Evolutionary conservation across 2,888 invertebrate genomes (phyloP).

Genomic region (Dynastes tityus): DNA sequence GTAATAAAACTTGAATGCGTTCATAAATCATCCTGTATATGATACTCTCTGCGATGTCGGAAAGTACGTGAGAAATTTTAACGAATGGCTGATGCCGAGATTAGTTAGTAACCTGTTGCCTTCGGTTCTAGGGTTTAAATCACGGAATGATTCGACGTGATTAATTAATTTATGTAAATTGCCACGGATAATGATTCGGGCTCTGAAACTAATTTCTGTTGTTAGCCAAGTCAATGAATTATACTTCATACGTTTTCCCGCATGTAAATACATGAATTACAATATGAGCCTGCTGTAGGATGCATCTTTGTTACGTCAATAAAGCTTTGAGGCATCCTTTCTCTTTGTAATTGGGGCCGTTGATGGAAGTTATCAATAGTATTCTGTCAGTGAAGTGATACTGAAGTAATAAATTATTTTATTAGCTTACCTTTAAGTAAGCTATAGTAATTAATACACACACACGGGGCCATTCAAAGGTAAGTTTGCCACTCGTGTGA

Average conservation of each 20-base stretch:
- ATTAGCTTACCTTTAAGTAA: no score
- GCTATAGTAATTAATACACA: no score
- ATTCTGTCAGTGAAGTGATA: no score
- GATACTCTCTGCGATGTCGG: slow-evolving; percentile 3
- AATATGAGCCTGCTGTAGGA: neutral
- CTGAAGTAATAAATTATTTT: no score
- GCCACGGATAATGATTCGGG: neutral
- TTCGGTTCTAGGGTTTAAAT: slow-evolving; percentile 22
- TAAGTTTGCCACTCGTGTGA: no score
- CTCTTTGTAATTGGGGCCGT: no score
- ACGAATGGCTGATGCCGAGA: slow-evolving; percentile 34
- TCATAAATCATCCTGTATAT: slow-evolving; percentile 42
- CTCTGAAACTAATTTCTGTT: slow-evolving; percentile 11
- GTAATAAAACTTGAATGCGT: slow-evolving; percentile 36
- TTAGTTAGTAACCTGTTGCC: slow-evolving; percentile 38
- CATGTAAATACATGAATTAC: neutral
- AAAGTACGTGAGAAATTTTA: slow-evolving; percentile 38
- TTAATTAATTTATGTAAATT: slow-evolving; percentile 33
- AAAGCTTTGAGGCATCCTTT: no score
- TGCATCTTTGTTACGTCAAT: no score
- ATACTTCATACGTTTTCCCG: neutral
- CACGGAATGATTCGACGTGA: slow-evolving; percentile 22
- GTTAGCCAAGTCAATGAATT: slow-evolving; percentile 6
- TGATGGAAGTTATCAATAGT: no score
- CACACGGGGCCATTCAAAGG: no score